These are phyloP conservation scores for Morpho helenor DNA, from an alignment of 2,888 invertebrate genomes.

Conservation along the genomic window DNA sequence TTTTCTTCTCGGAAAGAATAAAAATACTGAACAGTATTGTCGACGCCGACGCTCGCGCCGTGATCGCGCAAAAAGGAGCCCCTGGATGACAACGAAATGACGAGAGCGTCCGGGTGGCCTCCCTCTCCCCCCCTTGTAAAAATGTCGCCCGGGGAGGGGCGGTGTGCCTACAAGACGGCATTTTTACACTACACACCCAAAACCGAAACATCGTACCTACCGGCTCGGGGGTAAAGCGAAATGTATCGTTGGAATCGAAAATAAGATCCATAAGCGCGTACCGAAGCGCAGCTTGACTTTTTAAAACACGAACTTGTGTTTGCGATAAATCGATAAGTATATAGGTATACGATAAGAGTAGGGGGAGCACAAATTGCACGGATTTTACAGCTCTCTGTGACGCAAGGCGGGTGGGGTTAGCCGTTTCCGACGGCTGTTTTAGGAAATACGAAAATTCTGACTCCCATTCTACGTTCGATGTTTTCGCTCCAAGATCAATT, in stretches of 20 bases:
- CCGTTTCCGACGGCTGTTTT: constrained; percentile 57
- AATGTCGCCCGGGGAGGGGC: constrained; percentile 69
- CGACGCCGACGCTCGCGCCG: constrained; percentile 66
- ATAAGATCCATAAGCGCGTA: constrained; percentile 32
- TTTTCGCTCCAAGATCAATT: constrained; percentile 19
- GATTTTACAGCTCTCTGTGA: constrained; percentile 69
- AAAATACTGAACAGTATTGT: constrained; percentile 75
- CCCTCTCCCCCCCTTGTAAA: constrained; percentile 50
- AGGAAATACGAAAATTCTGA: constrained; percentile 58
- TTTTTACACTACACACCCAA: constrained; percentile 62
- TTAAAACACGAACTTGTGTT: constrained; percentile 62
- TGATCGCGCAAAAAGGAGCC: constrained; percentile 70
- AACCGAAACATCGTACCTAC: constrained; percentile 52
- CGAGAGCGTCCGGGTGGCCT: constrained; percentile 66
- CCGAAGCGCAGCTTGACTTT: constrained; percentile 44
- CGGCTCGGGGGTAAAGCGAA: constrained; percentile 35
- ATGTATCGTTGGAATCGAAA: constrained; percentile 35
- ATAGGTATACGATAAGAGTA: constrained; percentile 55
- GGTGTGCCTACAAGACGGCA: constrained; percentile 72
- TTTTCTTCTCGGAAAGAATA: constrained; percentile 71
- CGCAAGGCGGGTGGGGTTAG: constrained; percentile 52
- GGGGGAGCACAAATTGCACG: constrained; percentile 70
- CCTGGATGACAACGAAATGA: constrained; percentile 77
- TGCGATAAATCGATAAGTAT: constrained; percentile 76
- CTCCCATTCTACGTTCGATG: constrained; percentile 37